phyloP scores from a whole-genome alignment of 2,797 vertebrate species.

The Rallus crepitans region DNA sequence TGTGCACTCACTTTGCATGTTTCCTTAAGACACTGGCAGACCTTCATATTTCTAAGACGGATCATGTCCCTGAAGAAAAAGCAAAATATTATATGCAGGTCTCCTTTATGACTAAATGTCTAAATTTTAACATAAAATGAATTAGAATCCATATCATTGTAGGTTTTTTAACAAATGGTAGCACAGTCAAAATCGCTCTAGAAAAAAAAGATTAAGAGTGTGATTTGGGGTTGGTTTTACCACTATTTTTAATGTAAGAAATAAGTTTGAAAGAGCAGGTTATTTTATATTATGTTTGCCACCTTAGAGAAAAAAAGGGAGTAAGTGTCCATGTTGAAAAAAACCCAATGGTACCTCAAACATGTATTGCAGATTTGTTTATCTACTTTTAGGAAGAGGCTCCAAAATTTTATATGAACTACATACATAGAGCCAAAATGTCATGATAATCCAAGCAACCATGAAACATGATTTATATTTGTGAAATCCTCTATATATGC shows the following conservation, averaged over 20 bases:
- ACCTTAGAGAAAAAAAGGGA: not conserved
- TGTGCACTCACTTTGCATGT: not conserved
- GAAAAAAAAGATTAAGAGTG: not conserved
- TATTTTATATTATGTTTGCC: not conserved
- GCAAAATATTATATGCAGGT: not conserved
- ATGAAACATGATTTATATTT: slow-evolving; percentile 7
- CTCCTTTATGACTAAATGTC: not conserved
- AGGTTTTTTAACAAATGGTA: not conserved
- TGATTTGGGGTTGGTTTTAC: not conserved
- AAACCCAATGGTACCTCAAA: not conserved
- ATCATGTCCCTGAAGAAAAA: not conserved
- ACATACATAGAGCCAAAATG: not conserved
- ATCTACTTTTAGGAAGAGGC: not conserved
- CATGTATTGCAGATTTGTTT: not conserved
- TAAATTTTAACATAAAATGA: not conserved
- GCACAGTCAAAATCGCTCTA: not conserved
- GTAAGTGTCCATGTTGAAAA: not conserved
- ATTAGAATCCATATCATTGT: not conserved
- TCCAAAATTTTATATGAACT: not conserved
- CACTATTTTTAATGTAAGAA: not conserved
- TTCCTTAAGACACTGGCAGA: not conserved
- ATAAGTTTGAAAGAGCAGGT: not conserved
- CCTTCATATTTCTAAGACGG: not conserved
- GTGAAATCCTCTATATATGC: not conserved
- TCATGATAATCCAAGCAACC: not conserved